Evolutionary conservation across 1,140 invertebrate species (phyloP).

Genomic region (Halotydeus destructor): DNA sequence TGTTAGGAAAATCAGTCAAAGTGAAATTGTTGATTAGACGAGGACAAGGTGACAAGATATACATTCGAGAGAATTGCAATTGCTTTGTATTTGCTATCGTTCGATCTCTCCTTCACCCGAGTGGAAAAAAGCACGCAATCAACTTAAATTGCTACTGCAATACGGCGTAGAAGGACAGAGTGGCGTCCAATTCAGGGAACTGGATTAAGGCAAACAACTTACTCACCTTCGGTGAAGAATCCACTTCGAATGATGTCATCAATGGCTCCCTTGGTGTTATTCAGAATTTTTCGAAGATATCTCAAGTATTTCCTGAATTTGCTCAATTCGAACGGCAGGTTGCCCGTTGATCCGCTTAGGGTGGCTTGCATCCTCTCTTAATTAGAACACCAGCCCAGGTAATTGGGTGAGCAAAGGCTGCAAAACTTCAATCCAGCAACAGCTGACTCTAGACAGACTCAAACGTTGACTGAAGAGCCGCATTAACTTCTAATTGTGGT

Average conservation of each 20-base stretch:
- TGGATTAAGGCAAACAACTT: conserved; percentile 1
- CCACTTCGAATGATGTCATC: conserved; percentile 37
- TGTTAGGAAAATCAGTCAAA: conserved; percentile 18
- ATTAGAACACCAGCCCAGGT: too few species aligned
- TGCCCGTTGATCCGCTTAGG: too few species aligned
- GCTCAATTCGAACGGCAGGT: conserved; percentile 30
- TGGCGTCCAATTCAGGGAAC: not conserved
- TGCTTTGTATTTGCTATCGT: not conserved
- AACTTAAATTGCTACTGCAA: not conserved
- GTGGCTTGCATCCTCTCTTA: too few species aligned
- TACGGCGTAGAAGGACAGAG: not conserved
- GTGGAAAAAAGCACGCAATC: not conserved
- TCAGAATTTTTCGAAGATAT: conserved; percentile 34
- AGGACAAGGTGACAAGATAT: not conserved
- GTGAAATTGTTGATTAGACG: not conserved
- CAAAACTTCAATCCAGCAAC: too few species aligned
- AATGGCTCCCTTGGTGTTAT: conserved; percentile 40
- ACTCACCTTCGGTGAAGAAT: conserved; percentile 39
- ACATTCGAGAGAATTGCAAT: not conserved
- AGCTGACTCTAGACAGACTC: too few species aligned
- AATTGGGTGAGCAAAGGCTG: too few species aligned
- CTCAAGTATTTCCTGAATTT: conserved; percentile 30
- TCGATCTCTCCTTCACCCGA: not conserved
- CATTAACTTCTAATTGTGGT: too few species aligned
- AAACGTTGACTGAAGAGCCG: too few species aligned